Evolutionary conservation across 2,113 vertebrate species (phyloP).

Genomic region (Urocynchramus pylzowi): DNA sequence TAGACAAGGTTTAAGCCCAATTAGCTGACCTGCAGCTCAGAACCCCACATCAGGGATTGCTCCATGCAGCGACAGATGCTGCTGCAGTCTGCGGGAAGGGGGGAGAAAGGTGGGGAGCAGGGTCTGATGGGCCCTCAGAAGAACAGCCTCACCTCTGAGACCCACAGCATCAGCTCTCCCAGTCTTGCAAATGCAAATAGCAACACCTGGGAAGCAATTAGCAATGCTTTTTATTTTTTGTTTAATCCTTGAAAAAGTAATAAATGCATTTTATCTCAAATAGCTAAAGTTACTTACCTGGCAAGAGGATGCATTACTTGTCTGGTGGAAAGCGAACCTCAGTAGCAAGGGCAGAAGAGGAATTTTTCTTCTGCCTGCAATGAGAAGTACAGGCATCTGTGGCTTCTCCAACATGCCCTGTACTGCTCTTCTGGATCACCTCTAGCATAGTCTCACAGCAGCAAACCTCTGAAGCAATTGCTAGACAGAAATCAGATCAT

Average conservation of each 20-base stretch:
- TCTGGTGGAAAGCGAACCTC: background rate
- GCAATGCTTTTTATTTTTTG: background rate
- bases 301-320: background rate
- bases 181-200: background rate
- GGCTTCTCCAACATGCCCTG: background rate
- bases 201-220: background rate
- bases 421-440: background rate
- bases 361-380: background rate
- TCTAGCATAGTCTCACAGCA: background rate
- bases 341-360: background rate
- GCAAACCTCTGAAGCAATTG: background rate
- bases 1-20: background rate
- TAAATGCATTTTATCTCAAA: background rate
- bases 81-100: rapidly evolving
- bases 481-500: background rate
- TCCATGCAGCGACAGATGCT: rapidly evolving
- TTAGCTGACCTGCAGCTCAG: background rate
- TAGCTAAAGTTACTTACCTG: background rate
- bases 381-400: background rate
- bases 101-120: background rate
- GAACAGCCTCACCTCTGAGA: background rate
- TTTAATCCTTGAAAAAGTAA: background rate
- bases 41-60: rapidly evolving
- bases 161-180: background rate
- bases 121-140: background rate